Evolutionary conservation across 2,113 vertebrate genomes (phyloP), one percentile per base, ranked within the genome.

Genomic region (Ciconia boyciana): DNA sequence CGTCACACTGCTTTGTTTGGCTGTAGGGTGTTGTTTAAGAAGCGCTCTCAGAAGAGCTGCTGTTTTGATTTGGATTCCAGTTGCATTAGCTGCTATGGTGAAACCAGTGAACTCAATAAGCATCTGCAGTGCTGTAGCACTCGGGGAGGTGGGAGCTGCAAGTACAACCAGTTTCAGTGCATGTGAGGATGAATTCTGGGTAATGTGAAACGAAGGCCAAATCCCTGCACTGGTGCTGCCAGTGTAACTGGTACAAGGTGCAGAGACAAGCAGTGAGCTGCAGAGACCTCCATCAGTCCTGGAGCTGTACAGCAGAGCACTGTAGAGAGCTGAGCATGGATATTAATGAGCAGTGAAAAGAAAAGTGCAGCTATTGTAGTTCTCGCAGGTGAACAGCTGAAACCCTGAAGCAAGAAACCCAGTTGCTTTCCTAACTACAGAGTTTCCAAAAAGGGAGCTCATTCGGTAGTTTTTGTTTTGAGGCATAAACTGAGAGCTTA

Each of bases 401-500:
- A 88, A 84, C 64, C 66, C 83, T 60, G 88, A 58, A 95, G 90
- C 79, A 4, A 51, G 55, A 93, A 94, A 77, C 20, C 12, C 72
- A 22, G 24, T 51, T 78, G 52, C 64, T 83, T 83, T 25, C 61
- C 68, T 81, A 51, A 60, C 39, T 28, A 48, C 8, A 34, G 68
- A 68, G 43, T 83, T 92, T 82, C 74, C 51, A 44, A 55, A 93
- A 76, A 36, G 39, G 39, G 24, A 87, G 29, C 25, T 93, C 24
- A 86, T 69, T 83, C 87, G 62, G 66, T 88, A 46, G 48, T 85
- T 94, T 87, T 71, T 39, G 36, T 76, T 91, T 93, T 94, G 81
- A 95, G 91, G 81, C 83, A 75, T 52, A 66, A 96, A 87, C 62
- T 60, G 39, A 81, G 79, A 83, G 74, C 46, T 77, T 81, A 43